Base-by-base conservation (phyloP, 1,140 invertebrate genomes). In the Himalopsyche phryganea region DNA sequence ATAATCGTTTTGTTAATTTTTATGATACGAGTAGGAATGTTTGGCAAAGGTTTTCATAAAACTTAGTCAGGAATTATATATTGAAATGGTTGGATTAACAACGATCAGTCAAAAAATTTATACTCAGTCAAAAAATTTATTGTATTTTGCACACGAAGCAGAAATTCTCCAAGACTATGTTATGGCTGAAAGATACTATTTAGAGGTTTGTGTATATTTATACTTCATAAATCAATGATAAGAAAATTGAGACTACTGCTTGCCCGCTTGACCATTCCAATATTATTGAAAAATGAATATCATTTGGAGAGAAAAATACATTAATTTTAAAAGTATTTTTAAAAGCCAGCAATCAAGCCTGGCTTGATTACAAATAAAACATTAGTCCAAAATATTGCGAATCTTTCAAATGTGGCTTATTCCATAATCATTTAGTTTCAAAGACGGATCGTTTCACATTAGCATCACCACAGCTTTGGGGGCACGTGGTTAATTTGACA, bases 91-190 rank as follows among this genome's bases (percentile, higher is more conserved):
- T 17, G n/a, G 15, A 13, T 23, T 33, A 10, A 47, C 36, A 55
- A 19, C 45, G 20, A 47, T 20, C 40, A 14, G 38, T 3, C 28
- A 45, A 19, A 28, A 18, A 9, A 44, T 45, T 1, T 13, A 14
- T 18, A 14, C 40, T 2, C 10, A 38, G 7, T 38, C 17, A 5
- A 38, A 47, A 14, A 45, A 55, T n/a, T 48, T 55, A 23, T 18
- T 55, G 17, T 48, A 55, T 40, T 38, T 14, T 40, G 53, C 53
- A 23, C 53, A 45, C 15, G 53, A 55, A 33, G 53, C 42, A 28
- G 53, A 55, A 13, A 33, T 19, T 11, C 35, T 55, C 10, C 19
- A 40, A 4, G 40, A 48, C 23, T 32, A 33, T 14, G 33, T 38
- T 17, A 19, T 18, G 13, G 53, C 53, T 18, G 53, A 55, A 18